Evolutionary conservation across 92 coral and sea anemone genomes (phyloP).

Genomic region (Heteractis magnifica): DNA sequence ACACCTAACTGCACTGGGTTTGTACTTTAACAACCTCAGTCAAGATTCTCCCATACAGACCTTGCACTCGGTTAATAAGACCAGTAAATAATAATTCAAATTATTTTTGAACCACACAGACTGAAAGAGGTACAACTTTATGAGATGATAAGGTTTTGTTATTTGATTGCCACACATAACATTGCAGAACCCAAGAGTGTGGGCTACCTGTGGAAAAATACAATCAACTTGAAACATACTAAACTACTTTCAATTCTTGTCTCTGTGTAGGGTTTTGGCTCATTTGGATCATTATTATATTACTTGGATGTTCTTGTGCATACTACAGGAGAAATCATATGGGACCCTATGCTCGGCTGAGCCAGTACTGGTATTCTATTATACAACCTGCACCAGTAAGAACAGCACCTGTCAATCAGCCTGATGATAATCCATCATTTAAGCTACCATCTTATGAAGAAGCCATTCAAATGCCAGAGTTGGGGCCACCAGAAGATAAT

Average conservation of each 20-base stretch:
- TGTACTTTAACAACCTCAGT: no score
- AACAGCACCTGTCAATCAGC: neutral
- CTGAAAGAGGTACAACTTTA: no score
- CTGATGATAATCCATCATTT: constrained; percentile 28
- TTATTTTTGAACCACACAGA: no score
- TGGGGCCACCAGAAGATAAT: constrained; percentile 73
- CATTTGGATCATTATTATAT: constrained; percentile 61
- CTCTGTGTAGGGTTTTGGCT: constrained; percentile 77
- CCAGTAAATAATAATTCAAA: no score
- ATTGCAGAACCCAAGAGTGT: no score
- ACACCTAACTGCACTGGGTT: no score
- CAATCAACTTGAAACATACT: neutral
- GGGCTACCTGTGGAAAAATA: no score
- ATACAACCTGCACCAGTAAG: constrained; percentile 1
- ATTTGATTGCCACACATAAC: no score
- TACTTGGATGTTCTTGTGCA: constrained; percentile 68
- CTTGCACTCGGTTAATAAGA: no score
- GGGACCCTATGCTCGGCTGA: constrained; percentile 42
- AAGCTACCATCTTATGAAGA: constrained; percentile 82
- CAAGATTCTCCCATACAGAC: no score
- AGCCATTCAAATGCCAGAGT: constrained; percentile 66
- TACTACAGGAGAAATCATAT: constrained; percentile 52
- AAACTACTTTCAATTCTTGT: no score
- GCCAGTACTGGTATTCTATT: constrained; percentile 40
- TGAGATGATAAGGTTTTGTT: no score